These are phyloP conservation scores for Protosalanx chinensis DNA, from an alignment of 2,797 vertebrate species.

Conservation along the genomic window DNA sequence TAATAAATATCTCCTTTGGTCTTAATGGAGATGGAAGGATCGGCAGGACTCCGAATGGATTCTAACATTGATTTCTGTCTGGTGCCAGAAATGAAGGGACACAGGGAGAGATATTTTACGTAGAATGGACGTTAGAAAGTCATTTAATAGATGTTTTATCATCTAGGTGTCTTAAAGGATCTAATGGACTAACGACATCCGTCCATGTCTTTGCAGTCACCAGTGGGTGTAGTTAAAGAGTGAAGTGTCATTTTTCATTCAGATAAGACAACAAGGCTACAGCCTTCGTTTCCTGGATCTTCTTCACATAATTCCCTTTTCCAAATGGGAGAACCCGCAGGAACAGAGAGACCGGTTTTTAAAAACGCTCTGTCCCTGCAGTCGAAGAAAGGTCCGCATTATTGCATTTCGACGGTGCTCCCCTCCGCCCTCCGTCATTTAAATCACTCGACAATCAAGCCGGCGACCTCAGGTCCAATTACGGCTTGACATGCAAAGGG, in stretches of 20 bases:
- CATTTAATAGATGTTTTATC: not conserved
- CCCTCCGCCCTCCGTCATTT: not conserved
- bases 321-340: not conserved
- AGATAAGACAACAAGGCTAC: not conserved
- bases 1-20: not conserved
- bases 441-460: not conserved
- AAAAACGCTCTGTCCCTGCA: not conserved
- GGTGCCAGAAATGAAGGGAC: not conserved
- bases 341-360: not conserved
- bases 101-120: not conserved
- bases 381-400: not conserved
- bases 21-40: not conserved
- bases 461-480: not conserved
- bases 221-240: not conserved
- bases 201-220: not conserved
- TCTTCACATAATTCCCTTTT: not conserved
- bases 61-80: constrained; percentile 2
- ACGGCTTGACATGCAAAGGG: not conserved
- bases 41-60: not conserved
- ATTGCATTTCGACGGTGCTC: not conserved
- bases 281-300: not conserved
- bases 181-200: not conserved
- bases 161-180: not conserved
- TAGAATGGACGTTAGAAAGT: not conserved
- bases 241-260: not conserved